Evolutionary conservation across 2,113 vertebrate genomes (phyloP).

Genomic region (Xenus cinereus): DNA sequence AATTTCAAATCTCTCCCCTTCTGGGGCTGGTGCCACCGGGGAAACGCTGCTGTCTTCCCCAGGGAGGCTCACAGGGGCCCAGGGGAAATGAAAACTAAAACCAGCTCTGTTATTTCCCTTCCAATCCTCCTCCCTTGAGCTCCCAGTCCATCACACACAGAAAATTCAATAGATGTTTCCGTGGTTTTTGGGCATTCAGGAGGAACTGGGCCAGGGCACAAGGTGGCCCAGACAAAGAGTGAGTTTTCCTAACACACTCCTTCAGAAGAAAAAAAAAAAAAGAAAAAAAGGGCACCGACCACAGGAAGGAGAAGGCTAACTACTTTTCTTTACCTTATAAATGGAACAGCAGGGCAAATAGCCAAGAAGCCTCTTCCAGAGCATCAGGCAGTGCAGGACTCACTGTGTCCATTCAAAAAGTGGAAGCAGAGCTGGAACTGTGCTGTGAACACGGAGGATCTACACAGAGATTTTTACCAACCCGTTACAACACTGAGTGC

Average conservation of each 20-base stretch:
- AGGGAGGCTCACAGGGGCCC: background rate
- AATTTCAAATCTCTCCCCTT: background rate
- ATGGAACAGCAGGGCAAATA: background rate
- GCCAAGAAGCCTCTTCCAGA: background rate
- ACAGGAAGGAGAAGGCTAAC: background rate
- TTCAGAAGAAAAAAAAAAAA: too few relatives aligned
- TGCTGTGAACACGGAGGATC: accelerated
- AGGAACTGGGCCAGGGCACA: accelerated
- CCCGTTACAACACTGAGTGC: accelerated
- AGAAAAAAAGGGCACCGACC: background rate
- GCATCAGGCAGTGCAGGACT: background rate
- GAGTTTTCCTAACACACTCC: too few relatives aligned
- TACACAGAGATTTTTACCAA: background rate
- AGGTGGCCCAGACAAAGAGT: background rate
- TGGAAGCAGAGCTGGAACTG: background rate
- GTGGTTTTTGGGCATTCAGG: background rate
- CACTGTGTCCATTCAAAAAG: background rate
- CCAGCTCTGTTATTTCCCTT: background rate
- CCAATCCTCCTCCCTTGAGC: background rate
- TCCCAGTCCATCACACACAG: background rate
- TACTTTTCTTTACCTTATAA: background rate
- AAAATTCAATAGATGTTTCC: background rate
- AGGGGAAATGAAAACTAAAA: background rate
- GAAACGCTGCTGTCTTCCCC: background rate
- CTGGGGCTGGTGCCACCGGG: accelerated